These are phyloP conservation scores for Onchidella celtica DNA, from an alignment of 2,888 invertebrate genomes.

Conservation along the genomic window DNA sequence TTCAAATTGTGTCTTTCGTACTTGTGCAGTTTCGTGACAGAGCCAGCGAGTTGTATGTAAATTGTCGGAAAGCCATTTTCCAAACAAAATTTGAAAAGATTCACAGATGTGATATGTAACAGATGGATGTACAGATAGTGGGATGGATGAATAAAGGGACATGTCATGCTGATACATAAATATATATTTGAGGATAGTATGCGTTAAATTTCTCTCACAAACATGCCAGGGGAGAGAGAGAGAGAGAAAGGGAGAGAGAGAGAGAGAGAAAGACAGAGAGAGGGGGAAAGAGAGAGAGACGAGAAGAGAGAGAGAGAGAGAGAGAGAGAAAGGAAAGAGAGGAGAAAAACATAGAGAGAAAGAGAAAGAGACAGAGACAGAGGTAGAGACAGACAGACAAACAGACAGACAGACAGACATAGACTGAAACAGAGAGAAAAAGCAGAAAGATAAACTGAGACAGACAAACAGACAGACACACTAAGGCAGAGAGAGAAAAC, in stretches of 20 bases:
- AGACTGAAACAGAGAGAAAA: not conserved
- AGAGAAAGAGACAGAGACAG: not conserved
- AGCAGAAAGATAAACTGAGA: not conserved
- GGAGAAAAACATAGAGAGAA: not conserved
- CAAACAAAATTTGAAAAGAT: too few relatives aligned
- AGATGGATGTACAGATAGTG: too few relatives aligned
- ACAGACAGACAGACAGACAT: not conserved
- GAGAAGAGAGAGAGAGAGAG: not conserved
- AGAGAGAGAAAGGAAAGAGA: not conserved
- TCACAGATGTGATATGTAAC: too few relatives aligned
- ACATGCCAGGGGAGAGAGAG: not conserved
- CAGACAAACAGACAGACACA: not conserved
- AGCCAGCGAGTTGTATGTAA: too few relatives aligned
- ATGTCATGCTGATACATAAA: too few relatives aligned
- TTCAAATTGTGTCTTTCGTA: too few relatives aligned
- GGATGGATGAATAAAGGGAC: too few relatives aligned
- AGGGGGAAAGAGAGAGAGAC: conserved; percentile 15
- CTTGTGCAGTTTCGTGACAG: too few relatives aligned
- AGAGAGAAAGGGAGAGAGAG: conserved; percentile 15
- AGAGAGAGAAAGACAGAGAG: conserved; percentile 8
- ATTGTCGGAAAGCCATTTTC: too few relatives aligned
- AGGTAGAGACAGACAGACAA: not conserved
- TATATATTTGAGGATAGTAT: too few relatives aligned
- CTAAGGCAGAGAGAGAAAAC: conserved; percentile 2
- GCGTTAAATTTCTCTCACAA: too few relatives aligned